Percentiles rank a stretch among this genome's conserved stretches.
Conservation (phyloP, 2,797 vertebrate species). For the Anniella stebbinsi region DNA sequence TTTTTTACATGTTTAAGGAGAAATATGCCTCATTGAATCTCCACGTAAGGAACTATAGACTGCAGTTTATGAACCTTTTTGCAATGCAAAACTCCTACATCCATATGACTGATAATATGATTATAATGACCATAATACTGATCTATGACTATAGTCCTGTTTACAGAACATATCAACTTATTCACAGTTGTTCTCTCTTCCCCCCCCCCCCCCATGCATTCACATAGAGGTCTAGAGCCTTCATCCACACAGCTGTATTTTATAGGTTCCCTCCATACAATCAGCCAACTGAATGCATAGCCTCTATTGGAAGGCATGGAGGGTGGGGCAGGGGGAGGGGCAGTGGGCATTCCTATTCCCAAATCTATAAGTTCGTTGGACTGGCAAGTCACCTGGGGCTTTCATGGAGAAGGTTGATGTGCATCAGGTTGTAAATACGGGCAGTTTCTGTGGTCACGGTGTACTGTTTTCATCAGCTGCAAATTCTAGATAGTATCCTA, state of each 20-base stretch:
- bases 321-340: too few relatives aligned
- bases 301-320: background rate
- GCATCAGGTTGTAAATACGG: background rate
- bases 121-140: background rate
- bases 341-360: too few relatives aligned
- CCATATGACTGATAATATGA: background rate
- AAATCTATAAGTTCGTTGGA: too few relatives aligned
- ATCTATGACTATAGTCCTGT: background rate
- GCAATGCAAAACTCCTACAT: background rate
- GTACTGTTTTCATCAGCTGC: background rate
- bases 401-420: background rate
- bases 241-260: background rate
- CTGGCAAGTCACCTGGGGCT: background rate
- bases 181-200: background rate
- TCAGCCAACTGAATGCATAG: background rate
- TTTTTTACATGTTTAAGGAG: background rate
- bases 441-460: background rate
- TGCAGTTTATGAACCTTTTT: background rate
- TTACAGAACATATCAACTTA: background rate
- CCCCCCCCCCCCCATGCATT: background rate
- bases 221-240: background rate
- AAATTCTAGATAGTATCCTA: background rate
- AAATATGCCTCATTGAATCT: background rate
- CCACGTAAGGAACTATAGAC: background rate
- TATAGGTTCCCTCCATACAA: background rate